phyloP scores from a whole-genome alignment of 2,113 vertebrate species.

The Corythoichthys intestinalis region DNA sequence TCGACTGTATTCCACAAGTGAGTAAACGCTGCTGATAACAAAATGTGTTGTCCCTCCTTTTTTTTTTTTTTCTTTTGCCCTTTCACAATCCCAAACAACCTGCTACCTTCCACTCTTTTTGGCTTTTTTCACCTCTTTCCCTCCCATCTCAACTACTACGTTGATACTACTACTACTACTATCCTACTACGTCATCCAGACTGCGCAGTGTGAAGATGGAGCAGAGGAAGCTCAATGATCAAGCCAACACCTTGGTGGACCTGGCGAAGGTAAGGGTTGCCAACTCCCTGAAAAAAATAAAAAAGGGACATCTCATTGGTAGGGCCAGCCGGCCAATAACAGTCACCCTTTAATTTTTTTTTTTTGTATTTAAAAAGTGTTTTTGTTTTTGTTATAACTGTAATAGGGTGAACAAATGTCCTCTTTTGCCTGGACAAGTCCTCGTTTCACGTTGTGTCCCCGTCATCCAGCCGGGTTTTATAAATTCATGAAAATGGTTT shows the following conservation, averaged over 20 bases:
- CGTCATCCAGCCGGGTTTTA: too few relatives aligned
- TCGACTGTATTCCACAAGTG: conserved; percentile 11
- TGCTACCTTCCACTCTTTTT: conserved; percentile 7
- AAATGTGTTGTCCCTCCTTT: conserved; percentile 37
- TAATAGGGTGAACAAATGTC: too few relatives aligned
- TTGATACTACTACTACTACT: too few relatives aligned
- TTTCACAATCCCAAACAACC: conserved; percentile 19
- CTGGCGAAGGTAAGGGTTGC: conserved; percentile 79
- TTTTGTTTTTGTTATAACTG: too few relatives aligned
- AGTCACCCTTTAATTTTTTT: too few relatives aligned
- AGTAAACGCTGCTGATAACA: conserved; percentile 43
- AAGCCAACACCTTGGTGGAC: conserved; percentile 86
- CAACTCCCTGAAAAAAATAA: not conserved
- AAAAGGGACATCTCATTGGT: too few relatives aligned
- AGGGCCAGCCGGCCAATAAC: too few relatives aligned
- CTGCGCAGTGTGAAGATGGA: conserved; percentile 91
- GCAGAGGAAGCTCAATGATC: conserved; percentile 87
- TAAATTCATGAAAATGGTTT: too few relatives aligned
- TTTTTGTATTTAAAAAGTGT: too few relatives aligned
- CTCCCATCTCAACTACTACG: not conserved
- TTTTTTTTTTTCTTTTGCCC: conserved; percentile 21
- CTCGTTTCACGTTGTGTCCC: too few relatives aligned
- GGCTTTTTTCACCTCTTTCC: conserved; percentile 1
- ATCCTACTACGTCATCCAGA: conserved; percentile 70
- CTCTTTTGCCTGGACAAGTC: too few relatives aligned